These are phyloP conservation scores for Aphelinus atriplicis DNA, from an alignment of 1,140 invertebrate genomes.

Conservation along the genomic window DNA sequence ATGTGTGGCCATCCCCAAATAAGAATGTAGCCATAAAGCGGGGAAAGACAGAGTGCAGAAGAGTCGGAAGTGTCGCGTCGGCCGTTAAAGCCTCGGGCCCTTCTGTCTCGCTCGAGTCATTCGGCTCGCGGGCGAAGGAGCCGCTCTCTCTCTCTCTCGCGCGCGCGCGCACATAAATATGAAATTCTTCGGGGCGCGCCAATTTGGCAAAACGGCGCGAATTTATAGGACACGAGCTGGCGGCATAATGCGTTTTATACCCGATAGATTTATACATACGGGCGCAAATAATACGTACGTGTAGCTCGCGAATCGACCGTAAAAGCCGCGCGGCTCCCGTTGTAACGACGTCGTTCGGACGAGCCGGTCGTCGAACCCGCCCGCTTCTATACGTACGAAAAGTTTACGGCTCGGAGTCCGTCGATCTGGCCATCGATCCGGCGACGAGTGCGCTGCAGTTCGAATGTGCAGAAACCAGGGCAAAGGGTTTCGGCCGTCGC, in stretches of 20 bases:
- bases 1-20: no score
- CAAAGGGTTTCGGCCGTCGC: background rate
- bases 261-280: conserved; percentile 16
- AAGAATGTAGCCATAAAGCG: no score
- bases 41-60: no score
- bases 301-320: conserved; percentile 48
- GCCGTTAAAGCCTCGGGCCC: no score
- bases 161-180: conserved; percentile 1
- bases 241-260: background rate
- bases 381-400: background rate
- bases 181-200: background rate
- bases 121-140: no score
- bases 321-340: conserved; percentile 44
- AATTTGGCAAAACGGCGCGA: background rate
- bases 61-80: no score
- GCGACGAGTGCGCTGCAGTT: background rate
- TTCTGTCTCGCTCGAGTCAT: no score
- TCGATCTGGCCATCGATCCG: conserved; percentile 13
- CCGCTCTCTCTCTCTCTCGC: no score
- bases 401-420: conserved; percentile 15
- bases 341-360: conserved; percentile 44
- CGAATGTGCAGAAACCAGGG: conserved; percentile 14
- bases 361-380: conserved; percentile 46
- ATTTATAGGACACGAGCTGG: conserved; percentile 9
- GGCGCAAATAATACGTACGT: conserved; percentile 18